Base-by-base conservation (phyloP, 92 coral and sea anemone genomes). In the Ricordea florida region DNA sequence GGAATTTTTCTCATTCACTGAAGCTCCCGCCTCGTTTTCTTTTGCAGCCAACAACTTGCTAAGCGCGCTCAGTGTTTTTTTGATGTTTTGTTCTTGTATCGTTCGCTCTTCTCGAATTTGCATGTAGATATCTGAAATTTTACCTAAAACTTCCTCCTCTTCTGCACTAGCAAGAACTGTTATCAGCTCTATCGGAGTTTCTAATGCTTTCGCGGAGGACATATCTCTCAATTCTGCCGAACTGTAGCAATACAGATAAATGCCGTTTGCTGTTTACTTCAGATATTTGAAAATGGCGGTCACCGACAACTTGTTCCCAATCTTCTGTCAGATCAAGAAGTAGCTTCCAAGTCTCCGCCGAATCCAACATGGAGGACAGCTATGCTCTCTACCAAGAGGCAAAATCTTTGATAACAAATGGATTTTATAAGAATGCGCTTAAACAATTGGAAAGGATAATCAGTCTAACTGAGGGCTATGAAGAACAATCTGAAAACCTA, bases 121-220 rank as follows among this genome's bases (percentile, higher is more conserved):
- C 25, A 70, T 50, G 21, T 51, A 46, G 44, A 35, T 62, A 15
- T 75, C 41, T 13, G 62, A 65, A 2, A 48, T 66, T 47, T 77
- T 89, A 29, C 67, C 76, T 36, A 94, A 82, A 20, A 74, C 56
- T 43, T 89, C 93, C 30, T 45, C 77, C 80, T 94, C 97, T 66
- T 94, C 97, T 14, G 58, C 89, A 65, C 93, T 94, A 32, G 92
- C 90, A 15, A 94, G 79, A 66, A 92, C 85, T 1, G 92, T 89
- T 9, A 83, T 83, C 26, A 94, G 38, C 68, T 92, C 97, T 17
- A 72, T 65, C 15, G 75, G 66, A 16, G 86, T 80, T 7, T 69
- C 51, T 25, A 71, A 18, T 4, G 84, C 81, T 14, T 87, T 74
- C 20, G 41, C 79, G 36, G 48, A 14, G 27, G 90, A 74, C 88